These are phyloP conservation scores for Phalloptychus januarius DNA, from an alignment of 2,797 vertebrate genomes.

Conservation along the genomic window DNA sequence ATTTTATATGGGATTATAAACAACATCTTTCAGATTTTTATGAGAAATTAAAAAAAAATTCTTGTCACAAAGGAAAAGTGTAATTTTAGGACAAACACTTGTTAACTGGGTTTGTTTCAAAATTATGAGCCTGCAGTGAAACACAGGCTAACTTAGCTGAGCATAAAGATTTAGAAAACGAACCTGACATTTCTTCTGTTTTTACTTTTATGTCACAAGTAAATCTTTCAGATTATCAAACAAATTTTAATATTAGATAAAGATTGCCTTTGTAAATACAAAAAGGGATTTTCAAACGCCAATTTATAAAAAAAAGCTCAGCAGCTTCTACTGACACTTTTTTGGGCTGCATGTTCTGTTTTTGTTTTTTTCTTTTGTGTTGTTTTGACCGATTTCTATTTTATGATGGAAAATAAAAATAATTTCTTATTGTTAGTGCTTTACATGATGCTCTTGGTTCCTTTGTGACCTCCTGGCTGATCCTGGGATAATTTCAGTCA, in stretches of 20 bases:
- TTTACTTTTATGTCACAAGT: not conserved
- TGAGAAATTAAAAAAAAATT: not conserved
- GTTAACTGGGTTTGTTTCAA: constrained; percentile 7
- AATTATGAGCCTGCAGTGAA: not conserved
- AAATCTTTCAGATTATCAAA: not conserved
- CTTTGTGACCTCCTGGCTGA: too few species aligned
- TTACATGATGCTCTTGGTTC: too few species aligned
- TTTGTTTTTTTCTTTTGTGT: not conserved
- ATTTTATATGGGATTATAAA: not conserved
- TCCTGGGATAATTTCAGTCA: too few species aligned
- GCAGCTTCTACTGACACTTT: not conserved
- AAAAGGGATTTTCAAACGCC: not conserved
- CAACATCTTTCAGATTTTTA: not conserved
- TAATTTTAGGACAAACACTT: constrained; percentile 10
- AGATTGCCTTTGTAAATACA: not conserved
- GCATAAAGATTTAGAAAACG: constrained; percentile 3
- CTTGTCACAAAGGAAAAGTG: not conserved
- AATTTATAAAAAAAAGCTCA: not conserved
- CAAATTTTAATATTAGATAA: not conserved
- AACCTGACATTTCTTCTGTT: not conserved
- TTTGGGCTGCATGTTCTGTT: not conserved
- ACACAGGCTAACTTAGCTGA: constrained; percentile 4
- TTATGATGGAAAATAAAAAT: too few species aligned
- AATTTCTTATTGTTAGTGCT: too few species aligned
- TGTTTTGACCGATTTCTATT: too few species aligned